A percentile compares a stretch with the other conserved stretches of the same genome.
phyloP scores from a whole-genome alignment of 2,113 vertebrate genomes.

The Castor canadensis region DNA sequence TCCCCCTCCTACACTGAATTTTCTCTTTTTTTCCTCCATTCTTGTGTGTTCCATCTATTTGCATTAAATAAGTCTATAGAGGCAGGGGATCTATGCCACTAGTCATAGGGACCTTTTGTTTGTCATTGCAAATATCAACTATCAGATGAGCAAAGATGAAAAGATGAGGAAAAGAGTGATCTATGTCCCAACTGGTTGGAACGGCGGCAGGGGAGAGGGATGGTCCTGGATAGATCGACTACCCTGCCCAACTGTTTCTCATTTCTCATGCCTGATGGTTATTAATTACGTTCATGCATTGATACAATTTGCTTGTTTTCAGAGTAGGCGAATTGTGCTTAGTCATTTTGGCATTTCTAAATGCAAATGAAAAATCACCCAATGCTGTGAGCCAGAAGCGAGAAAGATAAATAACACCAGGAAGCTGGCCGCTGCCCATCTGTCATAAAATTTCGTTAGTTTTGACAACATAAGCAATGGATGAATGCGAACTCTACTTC shows the following conservation, averaged over 20 bases:
- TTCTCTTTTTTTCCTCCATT: neutral
- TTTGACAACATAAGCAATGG: conserved; percentile 84
- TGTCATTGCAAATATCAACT: conserved; percentile 23
- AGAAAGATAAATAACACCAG: conserved; percentile 85
- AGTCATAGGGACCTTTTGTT: conserved; percentile 19
- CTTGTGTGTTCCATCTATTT: neutral
- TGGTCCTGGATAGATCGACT: conserved; percentile 55
- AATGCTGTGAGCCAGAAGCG: conserved; percentile 68
- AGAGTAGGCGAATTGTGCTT: conserved; percentile 84
- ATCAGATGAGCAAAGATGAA: neutral
- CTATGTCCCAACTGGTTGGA: conserved; percentile 29
- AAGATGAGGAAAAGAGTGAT: neutral
- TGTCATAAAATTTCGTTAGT: conserved; percentile 85
- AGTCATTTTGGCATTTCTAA: conserved; percentile 90
- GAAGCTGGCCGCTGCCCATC: conserved; percentile 80
- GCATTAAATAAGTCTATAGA: conserved; percentile 24
- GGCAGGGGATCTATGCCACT: neutral
- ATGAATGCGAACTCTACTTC: conserved; percentile 80
- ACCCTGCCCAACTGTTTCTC: conserved; percentile 82
- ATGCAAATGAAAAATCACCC: conserved; percentile 83
- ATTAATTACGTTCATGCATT: conserved; percentile 88
- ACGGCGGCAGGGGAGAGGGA: conserved; percentile 44
- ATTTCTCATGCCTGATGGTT: conserved; percentile 83
- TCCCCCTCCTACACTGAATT: neutral
- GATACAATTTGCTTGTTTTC: conserved; percentile 90